phyloP scores from a whole-genome alignment of 2,113 vertebrate genomes.

The Theristicus caerulescens region DNA sequence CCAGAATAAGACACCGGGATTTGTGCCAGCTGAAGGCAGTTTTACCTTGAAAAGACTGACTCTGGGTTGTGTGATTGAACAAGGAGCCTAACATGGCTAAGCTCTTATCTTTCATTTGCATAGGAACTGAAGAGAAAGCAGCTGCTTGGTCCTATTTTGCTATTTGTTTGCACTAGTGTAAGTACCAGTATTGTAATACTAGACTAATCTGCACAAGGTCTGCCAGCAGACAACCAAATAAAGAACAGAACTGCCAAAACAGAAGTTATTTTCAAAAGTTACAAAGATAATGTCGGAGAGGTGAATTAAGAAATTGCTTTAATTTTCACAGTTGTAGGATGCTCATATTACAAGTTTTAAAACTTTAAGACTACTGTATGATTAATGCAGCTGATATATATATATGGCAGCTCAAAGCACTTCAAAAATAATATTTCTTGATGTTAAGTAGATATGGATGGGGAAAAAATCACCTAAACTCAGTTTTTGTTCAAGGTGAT shows the following conservation, averaged over 20 bases:
- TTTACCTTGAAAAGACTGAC: slow-evolving; percentile 41
- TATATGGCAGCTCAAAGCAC: not conserved
- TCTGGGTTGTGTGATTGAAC: not conserved
- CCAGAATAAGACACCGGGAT: not conserved
- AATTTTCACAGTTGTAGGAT: not conserved
- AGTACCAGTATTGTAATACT: not conserved
- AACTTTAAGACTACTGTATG: not conserved
- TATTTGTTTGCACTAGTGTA: slow-evolving; percentile 2
- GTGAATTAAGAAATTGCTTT: not conserved
- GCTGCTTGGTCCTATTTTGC: not conserved
- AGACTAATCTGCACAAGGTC: not conserved
- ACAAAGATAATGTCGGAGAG: not conserved
- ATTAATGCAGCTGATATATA: not conserved
- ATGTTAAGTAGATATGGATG: not conserved
- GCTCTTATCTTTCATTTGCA: slow-evolving; percentile 4
- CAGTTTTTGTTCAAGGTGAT: not conserved
- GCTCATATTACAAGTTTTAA: not conserved
- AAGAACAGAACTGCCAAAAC: not conserved
- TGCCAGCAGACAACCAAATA: not conserved
- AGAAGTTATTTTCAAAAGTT: not conserved
- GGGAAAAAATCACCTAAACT: not conserved
- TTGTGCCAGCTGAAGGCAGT: slow-evolving; percentile 35
- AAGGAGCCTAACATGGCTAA: slow-evolving; percentile 11
- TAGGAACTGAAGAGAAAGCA: slow-evolving; percentile 2
- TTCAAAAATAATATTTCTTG: not conserved